Conservation (phyloP, 1,140 invertebrate genomes). For the Panulirus ornatus region DNA sequence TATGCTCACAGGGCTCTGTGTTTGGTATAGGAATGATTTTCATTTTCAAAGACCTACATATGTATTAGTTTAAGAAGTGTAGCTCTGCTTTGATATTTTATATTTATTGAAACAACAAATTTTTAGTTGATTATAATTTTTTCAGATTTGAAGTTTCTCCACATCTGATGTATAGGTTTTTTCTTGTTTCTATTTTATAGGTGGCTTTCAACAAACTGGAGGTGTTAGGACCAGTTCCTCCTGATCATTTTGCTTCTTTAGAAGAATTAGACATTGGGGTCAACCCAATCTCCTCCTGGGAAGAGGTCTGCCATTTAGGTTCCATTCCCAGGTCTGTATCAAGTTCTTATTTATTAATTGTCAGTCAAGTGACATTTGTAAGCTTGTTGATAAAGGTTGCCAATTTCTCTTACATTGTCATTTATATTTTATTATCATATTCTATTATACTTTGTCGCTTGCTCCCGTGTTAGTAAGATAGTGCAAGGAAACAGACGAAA, state of each 20-base stretch:
- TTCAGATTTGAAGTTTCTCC: neutral
- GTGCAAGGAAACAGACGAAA: no score
- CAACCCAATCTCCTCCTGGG: slow-evolving; percentile 46
- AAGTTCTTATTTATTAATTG: neutral
- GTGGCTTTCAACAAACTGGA: slow-evolving; percentile 45
- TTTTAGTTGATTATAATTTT: neutral
- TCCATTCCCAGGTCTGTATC: slow-evolving; percentile 36
- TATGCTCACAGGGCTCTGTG: no score
- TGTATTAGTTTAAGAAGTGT: neutral
- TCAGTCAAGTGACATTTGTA: neutral
- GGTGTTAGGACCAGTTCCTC: slow-evolving; percentile 33
- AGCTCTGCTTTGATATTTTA: neutral
- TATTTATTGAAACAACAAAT: neutral
- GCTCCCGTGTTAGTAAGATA: no score
- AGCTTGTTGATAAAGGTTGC: neutral
- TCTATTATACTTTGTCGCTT: no score
- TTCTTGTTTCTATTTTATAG: neutral
- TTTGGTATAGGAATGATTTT: neutral
- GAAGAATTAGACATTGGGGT: slow-evolving; percentile 55
- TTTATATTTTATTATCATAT: no score
- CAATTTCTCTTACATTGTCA: neutral
- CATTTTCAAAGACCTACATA: neutral
- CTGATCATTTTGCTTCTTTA: slow-evolving; percentile 10
- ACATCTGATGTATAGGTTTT: neutral
- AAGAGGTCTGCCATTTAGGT: slow-evolving; percentile 43